A percentile compares a stretch with the other conserved stretches of the same genome.
phyloP scores from a whole-genome alignment of 1,140 invertebrate species.

The Heliothis subflexa region DNA sequence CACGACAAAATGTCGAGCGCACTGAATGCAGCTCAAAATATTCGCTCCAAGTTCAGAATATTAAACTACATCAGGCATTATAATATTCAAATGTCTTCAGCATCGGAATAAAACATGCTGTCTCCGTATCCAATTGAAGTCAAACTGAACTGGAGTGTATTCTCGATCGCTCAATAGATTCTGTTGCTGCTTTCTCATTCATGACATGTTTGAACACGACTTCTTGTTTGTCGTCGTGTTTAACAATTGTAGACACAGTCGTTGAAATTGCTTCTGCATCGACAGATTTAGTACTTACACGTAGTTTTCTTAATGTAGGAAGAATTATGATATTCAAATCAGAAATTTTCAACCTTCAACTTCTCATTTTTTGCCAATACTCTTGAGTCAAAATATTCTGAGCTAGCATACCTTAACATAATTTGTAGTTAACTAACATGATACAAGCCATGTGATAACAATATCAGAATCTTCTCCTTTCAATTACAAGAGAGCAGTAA shows the following conservation, averaged over 20 bases:
- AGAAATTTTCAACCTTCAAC: too few relatives aligned
- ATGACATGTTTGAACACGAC: constrained; percentile 19
- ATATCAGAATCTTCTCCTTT: background rate
- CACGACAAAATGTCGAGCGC: constrained; percentile 3
- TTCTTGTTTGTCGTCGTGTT: constrained; percentile 15
- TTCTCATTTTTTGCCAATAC: too few relatives aligned
- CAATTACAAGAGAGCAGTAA: constrained; percentile 22
- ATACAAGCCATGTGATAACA: too few relatives aligned
- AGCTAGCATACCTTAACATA: too few relatives aligned
- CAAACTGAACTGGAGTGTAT: constrained; percentile 33
- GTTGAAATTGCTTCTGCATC: background rate
- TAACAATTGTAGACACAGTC: background rate
- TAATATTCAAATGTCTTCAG: constrained; percentile 40
- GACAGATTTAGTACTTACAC: background rate
- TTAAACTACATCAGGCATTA: constrained; percentile 27
- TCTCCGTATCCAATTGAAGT: constrained; percentile 35
- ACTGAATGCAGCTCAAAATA: constrained; percentile 23
- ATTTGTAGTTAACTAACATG: too few relatives aligned
- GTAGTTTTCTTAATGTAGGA: background rate
- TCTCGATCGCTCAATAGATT: constrained; percentile 11
- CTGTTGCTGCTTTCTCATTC: constrained; percentile 26
- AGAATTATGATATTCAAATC: too few relatives aligned
- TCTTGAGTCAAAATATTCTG: too few relatives aligned
- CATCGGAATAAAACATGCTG: constrained; percentile 33
- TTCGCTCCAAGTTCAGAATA: constrained; percentile 25